A percentile compares a stretch with the other conserved stretches of the same genome.
Conservation (phyloP, 1,140 invertebrate genomes). For the Charaxes varanes region DNA sequence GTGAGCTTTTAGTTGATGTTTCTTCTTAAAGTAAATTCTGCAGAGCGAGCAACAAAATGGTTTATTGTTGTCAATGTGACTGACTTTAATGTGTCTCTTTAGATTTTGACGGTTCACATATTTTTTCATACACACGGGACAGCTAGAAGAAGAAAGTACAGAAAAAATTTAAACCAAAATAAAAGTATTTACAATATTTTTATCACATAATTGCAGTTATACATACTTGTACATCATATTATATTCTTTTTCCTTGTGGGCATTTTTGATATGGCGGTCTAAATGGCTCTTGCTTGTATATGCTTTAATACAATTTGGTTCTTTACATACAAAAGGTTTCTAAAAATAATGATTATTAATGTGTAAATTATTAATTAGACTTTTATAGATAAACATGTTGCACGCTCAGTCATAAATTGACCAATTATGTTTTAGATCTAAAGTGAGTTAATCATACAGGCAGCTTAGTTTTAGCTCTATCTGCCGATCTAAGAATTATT, state of each 20-base stretch:
- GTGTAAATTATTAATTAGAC: no score
- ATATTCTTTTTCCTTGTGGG: constrained; percentile 29
- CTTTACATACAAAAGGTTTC: constrained; percentile 59
- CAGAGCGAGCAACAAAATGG: constrained; percentile 60
- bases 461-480: no score
- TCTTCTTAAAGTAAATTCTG: constrained; percentile 55
- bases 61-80: constrained; percentile 41
- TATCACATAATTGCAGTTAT: constrained; percentile 11
- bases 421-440: no score
- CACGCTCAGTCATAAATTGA: no score
- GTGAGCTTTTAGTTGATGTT: constrained; percentile 58
- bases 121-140: constrained; percentile 48
- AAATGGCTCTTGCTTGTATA: constrained; percentile 71
- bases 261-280: constrained; percentile 56
- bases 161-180: constrained; percentile 8
- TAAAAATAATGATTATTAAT: constrained; percentile 38
- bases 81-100: constrained; percentile 52
- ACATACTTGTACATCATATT: constrained; percentile 44
- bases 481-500: no score
- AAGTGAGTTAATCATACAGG: no score
- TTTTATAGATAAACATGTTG: no score
- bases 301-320: constrained; percentile 58
- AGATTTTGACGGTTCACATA: constrained; percentile 59
- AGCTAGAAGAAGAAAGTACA: constrained; percentile 33
- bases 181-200: no score